phyloP scores from a whole-genome alignment of 2,888 invertebrate species.

The Polyommatus iphigenia region DNA sequence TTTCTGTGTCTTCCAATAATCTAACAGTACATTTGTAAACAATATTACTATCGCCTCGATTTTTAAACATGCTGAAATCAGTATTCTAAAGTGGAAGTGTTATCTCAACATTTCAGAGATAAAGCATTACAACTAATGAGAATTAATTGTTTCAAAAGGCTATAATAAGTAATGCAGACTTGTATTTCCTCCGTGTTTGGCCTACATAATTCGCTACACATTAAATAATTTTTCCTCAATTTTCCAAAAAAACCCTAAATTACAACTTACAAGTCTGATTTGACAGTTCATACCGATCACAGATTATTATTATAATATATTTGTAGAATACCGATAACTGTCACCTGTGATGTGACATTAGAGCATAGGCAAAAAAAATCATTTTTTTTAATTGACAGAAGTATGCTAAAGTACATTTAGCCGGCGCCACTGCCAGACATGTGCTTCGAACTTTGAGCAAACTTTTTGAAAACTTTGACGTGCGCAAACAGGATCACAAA shows the following conservation, averaged over 20 bases:
- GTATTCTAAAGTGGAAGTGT: conserved; percentile 25
- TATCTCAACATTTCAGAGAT: conserved; percentile 30
- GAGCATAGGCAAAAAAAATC: neutral
- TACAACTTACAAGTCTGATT: neutral
- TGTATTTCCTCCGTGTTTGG: neutral
- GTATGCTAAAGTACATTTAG: too few species aligned
- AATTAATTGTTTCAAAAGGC: neutral
- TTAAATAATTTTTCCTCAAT: neutral
- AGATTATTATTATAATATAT: too few species aligned
- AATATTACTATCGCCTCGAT: conserved; percentile 89
- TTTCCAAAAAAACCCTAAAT: neutral
- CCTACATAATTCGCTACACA: neutral
- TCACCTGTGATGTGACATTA: neutral
- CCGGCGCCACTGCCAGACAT: too few species aligned
- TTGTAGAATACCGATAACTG: neutral
- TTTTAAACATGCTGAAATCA: conserved; percentile 75
- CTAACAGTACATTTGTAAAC: conserved; percentile 93
- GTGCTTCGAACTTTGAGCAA: too few species aligned
- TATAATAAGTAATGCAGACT: neutral
- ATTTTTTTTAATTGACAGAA: neutral
- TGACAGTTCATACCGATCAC: neutral
- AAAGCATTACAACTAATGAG: neutral
- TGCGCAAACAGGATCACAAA: too few species aligned
- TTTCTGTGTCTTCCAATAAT: conserved; percentile 93
- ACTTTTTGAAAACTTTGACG: too few species aligned